Base-by-base conservation (phyloP, 2,797 vertebrate genomes). In the Betta splendens region DNA sequence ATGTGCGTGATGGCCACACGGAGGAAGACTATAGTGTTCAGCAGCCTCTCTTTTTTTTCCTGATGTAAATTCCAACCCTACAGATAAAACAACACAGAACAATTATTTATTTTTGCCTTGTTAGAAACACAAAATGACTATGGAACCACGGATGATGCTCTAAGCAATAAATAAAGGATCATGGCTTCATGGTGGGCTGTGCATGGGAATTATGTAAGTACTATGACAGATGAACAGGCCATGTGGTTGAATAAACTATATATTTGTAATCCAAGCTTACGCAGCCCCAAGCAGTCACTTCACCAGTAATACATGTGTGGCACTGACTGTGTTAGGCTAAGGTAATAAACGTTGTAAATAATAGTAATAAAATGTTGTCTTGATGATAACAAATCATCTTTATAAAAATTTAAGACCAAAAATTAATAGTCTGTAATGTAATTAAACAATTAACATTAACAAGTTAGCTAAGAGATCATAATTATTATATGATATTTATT, bases 191-290 rank as follows among this genome's bases (percentile, higher is more conserved):
- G 22, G 51, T 46, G 46, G 53, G 17, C 35, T 48, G 45, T 45
- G 61, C 49, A 62, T 59, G 43, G 72, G 43, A 62, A 60, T 44
- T 73, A 67, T 72, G 42, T 58, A 67, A 76, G 68, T 26, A 5
- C 8, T 42, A 37, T 60, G 48, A 64, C 67, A 71, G 61, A 72
- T 40, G 48, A 79, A 79, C 54, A 64, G 64, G 16, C 51, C 68
- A 64, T 43, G 68, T 60, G 71, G 85, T 87, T 86, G 88, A 87
- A 87, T 79, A 90, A 88, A 88, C 80, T 67, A 60, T 55, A 77
- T 46, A 59, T 52, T 61, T 68, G 73, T 91, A 91, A 92, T 90
- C 87, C 89, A 82, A 22, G 56, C 48, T 84, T 86, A 88, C 78
- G 84, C 66, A 56, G 78, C 75, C 85, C 47, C 67, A 59, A 69